Evolutionary conservation across 2,888 invertebrate genomes (phyloP).

Genomic region (Cataglyphis altisquamis): DNA sequence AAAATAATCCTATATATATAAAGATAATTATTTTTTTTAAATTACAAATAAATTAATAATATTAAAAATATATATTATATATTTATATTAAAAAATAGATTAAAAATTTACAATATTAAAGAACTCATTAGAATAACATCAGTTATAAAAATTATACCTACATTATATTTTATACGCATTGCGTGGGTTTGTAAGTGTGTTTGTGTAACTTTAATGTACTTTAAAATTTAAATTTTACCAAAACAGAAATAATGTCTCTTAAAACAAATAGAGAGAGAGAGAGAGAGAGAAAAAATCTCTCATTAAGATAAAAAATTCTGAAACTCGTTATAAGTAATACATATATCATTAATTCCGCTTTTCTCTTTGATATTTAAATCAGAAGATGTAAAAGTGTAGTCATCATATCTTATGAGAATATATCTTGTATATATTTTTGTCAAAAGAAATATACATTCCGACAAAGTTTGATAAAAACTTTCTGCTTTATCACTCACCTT

Average conservation of each 20-base stretch:
- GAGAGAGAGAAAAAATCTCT: background rate
- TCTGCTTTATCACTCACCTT: conserved; percentile 76
- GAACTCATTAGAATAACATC: background rate
- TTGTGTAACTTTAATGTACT: conserved; percentile 16
- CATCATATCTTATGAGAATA: background rate
- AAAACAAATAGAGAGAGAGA: background rate
- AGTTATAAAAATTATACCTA: background rate
- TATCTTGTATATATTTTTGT: background rate
- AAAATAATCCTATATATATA: background rate
- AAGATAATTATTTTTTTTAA: background rate
- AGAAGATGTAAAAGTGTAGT: background rate
- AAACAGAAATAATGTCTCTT: background rate
- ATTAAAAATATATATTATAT: background rate
- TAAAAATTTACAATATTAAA: conserved; percentile 11
- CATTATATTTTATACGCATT: background rate
- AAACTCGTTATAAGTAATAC: background rate
- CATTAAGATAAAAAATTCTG: background rate
- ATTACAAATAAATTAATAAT: background rate
- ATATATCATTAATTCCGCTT: background rate
- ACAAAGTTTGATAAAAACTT: background rate
- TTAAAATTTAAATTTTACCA: background rate
- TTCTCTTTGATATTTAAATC: background rate
- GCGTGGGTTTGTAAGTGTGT: background rate
- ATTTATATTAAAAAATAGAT: background rate
- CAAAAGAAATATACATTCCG: background rate